Conservation (phyloP, 2,888 invertebrate genomes). For the Cryptophagus acutangulus region DNA sequence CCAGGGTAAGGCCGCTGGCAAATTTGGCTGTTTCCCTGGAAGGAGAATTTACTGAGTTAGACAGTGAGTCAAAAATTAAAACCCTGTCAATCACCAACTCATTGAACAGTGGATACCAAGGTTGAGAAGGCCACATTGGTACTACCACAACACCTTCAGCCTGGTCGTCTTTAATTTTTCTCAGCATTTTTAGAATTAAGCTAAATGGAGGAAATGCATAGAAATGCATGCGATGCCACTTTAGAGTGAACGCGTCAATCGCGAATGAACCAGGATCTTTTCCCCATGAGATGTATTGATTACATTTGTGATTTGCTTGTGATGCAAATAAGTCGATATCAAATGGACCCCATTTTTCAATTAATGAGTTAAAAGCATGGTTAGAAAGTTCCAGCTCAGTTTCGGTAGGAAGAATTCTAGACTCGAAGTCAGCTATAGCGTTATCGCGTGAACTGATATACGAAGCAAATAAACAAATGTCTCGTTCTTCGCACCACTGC, state of each 20-base stretch:
- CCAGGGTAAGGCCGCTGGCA: neutral
- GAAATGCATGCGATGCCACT: neutral
- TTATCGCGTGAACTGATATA: neutral
- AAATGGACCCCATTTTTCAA: neutral
- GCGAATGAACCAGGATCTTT: conserved; percentile 1
- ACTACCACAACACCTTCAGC: neutral
- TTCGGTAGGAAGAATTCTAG: neutral
- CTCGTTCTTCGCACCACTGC: neutral
- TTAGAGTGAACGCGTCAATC: neutral
- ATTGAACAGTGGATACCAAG: neutral
- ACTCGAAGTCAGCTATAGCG: neutral
- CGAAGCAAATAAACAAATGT: neutral
- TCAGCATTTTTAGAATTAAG: neutral
- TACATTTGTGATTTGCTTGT: conserved; percentile 1
- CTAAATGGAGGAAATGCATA: conserved; percentile 3
- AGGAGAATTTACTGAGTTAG: neutral
- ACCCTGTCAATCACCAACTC: conserved; percentile 1
- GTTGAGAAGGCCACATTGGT: conserved; percentile 4
- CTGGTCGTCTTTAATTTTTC: neutral
- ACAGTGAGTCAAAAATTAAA: neutral
- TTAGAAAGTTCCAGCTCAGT: neutral
- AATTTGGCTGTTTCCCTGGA: neutral
- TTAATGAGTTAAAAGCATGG: neutral
- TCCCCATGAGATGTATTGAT: neutral
- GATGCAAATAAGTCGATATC: conserved; percentile 3